These are phyloP conservation scores for Polyommatus iphigenia DNA, from an alignment of 2,888 invertebrate species.

Conservation along the genomic window DNA sequence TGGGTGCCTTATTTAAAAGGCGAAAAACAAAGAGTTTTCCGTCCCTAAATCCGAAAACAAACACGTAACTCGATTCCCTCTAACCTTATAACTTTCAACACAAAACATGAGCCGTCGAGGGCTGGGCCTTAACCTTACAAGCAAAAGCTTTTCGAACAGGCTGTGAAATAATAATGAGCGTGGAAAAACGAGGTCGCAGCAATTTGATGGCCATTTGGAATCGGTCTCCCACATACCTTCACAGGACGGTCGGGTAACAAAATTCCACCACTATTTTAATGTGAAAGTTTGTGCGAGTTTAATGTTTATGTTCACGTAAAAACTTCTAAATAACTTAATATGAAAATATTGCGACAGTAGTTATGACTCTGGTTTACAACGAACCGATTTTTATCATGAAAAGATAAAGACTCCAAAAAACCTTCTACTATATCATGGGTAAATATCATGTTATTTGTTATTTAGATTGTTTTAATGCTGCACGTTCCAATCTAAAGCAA, in stretches of 20 bases:
- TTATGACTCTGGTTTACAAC: too few relatives aligned
- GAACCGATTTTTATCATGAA: too few relatives aligned
- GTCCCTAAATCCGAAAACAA: neutral
- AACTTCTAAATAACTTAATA: too few relatives aligned
- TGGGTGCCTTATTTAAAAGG: neutral
- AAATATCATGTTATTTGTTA: too few relatives aligned
- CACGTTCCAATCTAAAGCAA: neutral
- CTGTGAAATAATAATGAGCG: slow-evolving; percentile 54
- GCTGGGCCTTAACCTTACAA: slow-evolving; percentile 42
- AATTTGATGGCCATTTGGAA: neutral
- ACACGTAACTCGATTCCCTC: neutral
- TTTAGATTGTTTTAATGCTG: neutral
- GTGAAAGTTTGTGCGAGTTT: neutral
- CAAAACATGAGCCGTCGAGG: neutral
- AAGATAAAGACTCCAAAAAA: too few relatives aligned
- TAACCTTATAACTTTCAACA: slow-evolving; percentile 10
- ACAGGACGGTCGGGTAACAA: neutral
- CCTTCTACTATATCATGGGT: too few relatives aligned
- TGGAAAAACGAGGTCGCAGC: slow-evolving; percentile 8
- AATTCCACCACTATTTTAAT: neutral
- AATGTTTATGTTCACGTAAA: neutral
- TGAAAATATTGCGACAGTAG: too few relatives aligned
- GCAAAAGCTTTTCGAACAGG: slow-evolving; percentile 51
- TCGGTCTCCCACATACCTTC: neutral
- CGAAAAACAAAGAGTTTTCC: neutral